A percentile compares a stretch with the other conserved stretches of the same genome.
Conservation (phyloP, 2,113 vertebrate genomes). For the Otus sunia region DNA sequence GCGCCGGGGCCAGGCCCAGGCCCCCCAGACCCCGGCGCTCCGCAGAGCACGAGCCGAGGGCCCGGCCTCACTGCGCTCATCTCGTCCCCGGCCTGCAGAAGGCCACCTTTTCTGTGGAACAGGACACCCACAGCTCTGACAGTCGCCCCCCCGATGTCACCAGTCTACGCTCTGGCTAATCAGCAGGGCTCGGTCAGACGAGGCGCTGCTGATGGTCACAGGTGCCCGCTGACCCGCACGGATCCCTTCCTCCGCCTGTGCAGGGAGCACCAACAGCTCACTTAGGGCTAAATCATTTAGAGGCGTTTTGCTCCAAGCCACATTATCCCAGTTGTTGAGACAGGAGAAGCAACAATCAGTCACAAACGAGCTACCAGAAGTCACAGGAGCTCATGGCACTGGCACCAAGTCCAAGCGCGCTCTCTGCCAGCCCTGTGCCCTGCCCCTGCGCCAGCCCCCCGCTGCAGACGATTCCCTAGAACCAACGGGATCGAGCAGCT, state of each 20-base stretch:
- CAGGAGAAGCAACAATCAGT: neutral
- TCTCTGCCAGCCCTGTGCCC: accelerated
- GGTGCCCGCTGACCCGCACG: neutral
- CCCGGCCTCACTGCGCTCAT: accelerated
- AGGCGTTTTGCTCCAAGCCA: neutral
- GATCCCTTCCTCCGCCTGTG: neutral
- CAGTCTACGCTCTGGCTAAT: accelerated
- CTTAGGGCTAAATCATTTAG: neutral
- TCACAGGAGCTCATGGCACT: neutral
- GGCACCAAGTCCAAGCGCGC: neutral
- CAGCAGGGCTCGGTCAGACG: neutral
- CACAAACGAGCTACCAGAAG: accelerated
- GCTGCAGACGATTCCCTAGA: accelerated
- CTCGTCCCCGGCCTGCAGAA: accelerated
- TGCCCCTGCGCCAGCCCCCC: accelerated
- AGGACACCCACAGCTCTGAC: accelerated
- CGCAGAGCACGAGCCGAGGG: accelerated
- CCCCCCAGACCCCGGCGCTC: too few species aligned
- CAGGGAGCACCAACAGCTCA: neutral
- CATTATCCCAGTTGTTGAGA: neutral
- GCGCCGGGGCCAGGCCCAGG: too few species aligned
- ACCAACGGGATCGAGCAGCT: neutral
- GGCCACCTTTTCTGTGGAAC: accelerated
- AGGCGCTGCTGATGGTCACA: neutral
- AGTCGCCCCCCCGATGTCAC: accelerated